Evolutionary conservation across 2,888 invertebrate species (phyloP), one percentile per base, ranked within the genome.

Genomic region (Apamea crenata): DNA sequence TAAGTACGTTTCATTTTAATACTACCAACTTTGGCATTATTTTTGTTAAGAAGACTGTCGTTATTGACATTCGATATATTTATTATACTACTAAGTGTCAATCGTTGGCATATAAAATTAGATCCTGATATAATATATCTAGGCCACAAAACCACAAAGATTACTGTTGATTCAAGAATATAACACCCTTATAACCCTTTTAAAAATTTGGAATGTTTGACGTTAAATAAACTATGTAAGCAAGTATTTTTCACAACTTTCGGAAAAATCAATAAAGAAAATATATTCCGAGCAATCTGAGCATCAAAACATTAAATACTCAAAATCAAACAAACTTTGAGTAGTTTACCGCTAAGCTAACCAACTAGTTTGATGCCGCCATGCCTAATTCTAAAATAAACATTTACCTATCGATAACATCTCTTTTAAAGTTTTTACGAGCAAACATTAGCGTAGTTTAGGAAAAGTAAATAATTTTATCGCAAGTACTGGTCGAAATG

Each of bases 391-490:
- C 50, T 44, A 61, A 84, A 70, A 74, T 70, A 69, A 84, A 78
- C 44, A 82, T 84, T 84, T 86, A 50, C 65, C 6, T 18, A 21
- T 77, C 40, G 78, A 84, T 82, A 85, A 86, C 61, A 74, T 82
- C 56, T 82, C 70, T 77, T 81, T 85, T 80, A 53, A 86, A 74
- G 10, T 69, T 44, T 77, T 77, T 75, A 69, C 36, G 3, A 74
- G 66, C 56, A 78, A 85, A 78, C 47, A 73, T 75, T n/a, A 69
- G 44, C 36, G 18, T 63, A 59, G 36, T 72, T 56, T 80, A 50
- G 14, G 66, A 56, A 76, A 78, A 77, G 71, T 78, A 80, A 81
- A 87, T 79, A 82, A 74, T 70, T 77, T 82, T 83, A 87, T 84
- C 75, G 56, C 68, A 81, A 74, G 72, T 65, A 88, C 68, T 80